Percentiles rank a stretch among this genome's conserved stretches.
These are phyloP conservation scores for Squalus acanthias DNA, from an alignment of 2,797 vertebrate species.

Conservation along the genomic window DNA sequence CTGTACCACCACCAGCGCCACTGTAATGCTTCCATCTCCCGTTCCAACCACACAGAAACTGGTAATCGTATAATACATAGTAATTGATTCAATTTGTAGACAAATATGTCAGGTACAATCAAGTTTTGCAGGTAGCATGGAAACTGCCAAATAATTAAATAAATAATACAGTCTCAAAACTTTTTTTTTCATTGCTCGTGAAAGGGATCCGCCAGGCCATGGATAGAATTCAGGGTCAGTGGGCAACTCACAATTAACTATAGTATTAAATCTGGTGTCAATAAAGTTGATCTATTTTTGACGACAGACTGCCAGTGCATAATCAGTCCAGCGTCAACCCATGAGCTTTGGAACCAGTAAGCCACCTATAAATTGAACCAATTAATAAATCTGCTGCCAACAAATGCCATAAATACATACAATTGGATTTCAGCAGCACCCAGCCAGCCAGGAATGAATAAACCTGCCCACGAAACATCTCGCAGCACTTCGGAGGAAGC, in stretches of 20 bases:
- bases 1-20: neutral
- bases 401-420: neutral
- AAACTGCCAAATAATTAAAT: neutral
- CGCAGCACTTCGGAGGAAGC: neutral
- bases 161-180: neutral
- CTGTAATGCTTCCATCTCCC: neutral
- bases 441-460: neutral
- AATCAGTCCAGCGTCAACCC: neutral
- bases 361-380: neutral
- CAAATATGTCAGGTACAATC: neutral
- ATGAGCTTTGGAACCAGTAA: neutral
- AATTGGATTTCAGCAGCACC: neutral
- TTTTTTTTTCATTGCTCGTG: neutral
- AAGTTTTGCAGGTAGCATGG: neutral
- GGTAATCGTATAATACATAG: neutral
- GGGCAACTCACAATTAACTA: neutral
- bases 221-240: neutral
- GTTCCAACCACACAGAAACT: neutral
- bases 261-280: neutral
- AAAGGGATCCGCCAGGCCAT: neutral
- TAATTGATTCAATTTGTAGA: neutral
- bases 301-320: neutral
- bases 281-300: neutral
- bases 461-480: neutral
- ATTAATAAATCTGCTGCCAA: constrained; percentile 9